Evolutionary conservation across 2,797 vertebrate genomes (phyloP), one percentile per base, ranked within the genome.

Genomic region (Cercopithecus hamlyni): DNA sequence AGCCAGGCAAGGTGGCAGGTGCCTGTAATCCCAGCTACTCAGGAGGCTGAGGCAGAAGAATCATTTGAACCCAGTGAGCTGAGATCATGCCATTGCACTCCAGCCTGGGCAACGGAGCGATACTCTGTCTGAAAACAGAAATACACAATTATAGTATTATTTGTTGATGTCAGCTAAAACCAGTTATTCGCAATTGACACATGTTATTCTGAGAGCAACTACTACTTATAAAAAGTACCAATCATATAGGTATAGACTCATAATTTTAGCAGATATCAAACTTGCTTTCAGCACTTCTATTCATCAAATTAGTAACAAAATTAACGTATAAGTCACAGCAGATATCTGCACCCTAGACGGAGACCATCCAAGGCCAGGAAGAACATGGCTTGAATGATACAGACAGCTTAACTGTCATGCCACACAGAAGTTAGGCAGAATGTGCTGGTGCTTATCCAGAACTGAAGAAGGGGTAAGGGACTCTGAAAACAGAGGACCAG

Each of bases 201-300:
- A 80, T 48, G 12, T 8, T 93, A 75, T 48, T 79, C 90, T 88
- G 45, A 90, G 61, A 95, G 85, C 30, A 70, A 89, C 41, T 43
- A 61, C 30, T n/a, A 7, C 52, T 70, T 87, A 88, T 45, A 72
- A 72, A 79, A 55, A 45, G 67, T 57, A 55, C 33, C 7, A 5
- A 26, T 58, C 73, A 86, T 43, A 64, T 1, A 70, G 75, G 57
- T 26, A 64, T 2, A 41, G 73, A 64, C 24, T 90, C 22, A 41
- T 61, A 50, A 88, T 86, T 89, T 93, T 79, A 61, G 36, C 45
- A 95, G 89, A 79, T 9, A 90, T 57, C 33, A 91, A 72, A 90
- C 43, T 90, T 96, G 70, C 89, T 86, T 90, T 77, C 19, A 93
- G 39, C 82, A 72, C 26, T 33, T 79, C 15, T 15, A n/a, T 27